These are phyloP conservation scores for Phaedon cochleariae DNA, from an alignment of 2,888 invertebrate genomes.

Conservation along the genomic window DNA sequence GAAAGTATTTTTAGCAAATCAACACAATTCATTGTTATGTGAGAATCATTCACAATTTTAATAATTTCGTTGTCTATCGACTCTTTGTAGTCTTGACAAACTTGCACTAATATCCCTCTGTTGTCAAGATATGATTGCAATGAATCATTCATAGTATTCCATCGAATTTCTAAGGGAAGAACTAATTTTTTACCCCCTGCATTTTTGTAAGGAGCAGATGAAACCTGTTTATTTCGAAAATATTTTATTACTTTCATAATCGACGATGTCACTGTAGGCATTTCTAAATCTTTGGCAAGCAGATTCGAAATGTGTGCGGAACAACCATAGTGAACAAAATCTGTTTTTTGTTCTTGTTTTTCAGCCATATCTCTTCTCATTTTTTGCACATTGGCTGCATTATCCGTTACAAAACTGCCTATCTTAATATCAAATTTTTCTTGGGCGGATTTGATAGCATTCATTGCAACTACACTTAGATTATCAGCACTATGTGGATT, in stretches of 20 bases:
- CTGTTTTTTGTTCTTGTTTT: constrained; percentile 14
- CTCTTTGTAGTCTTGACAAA: constrained; percentile 24
- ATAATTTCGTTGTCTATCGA: constrained; percentile 18
- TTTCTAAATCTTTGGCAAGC: constrained; percentile 33
- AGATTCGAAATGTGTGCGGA: constrained; percentile 27
- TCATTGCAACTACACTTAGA: constrained; percentile 14
- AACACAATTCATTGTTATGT: constrained; percentile 21
- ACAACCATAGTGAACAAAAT: constrained; percentile 19
- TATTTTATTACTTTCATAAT: constrained; percentile 38
- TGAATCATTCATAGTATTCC: constrained; percentile 34
- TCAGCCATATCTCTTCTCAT: constrained; percentile 16
- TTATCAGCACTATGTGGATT: constrained; percentile 15
- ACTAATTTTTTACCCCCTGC: constrained; percentile 22
- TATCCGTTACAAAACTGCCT: constrained; percentile 28
- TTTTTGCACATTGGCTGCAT: constrained; percentile 26
- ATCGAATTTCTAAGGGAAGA: constrained; percentile 18
- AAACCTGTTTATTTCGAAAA: constrained; percentile 39
- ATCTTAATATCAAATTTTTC: constrained; percentile 24
- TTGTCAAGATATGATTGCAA: constrained; percentile 26
- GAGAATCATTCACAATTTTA: constrained; percentile 17
- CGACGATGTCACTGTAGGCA: constrained; percentile 30
- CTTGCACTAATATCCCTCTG: constrained; percentile 22
- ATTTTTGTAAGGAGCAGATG: constrained; percentile 34
- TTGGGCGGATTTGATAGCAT: constrained; percentile 22
- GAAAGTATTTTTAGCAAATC: constrained; percentile 20